Conservation (phyloP, 1,140 invertebrate species). For the Calliopsis andreniformis region DNA sequence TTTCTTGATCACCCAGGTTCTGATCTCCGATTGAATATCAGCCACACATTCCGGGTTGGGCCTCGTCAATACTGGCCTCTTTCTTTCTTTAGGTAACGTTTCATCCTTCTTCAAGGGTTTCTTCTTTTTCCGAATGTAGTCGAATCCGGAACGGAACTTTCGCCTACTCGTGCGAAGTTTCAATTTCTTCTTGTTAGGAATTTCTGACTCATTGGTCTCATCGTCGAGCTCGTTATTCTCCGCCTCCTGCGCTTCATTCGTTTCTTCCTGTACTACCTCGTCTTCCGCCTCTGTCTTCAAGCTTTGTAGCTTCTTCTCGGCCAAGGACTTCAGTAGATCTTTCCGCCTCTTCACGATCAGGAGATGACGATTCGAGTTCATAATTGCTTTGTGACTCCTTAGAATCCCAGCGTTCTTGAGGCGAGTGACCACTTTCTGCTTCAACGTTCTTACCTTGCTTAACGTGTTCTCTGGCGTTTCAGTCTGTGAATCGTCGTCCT, state of each 20-base stretch:
- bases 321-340: conserved; percentile 82
- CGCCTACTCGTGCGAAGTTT: conserved; percentile 83
- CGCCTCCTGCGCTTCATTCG: conserved; percentile 72
- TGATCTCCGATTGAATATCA: conserved; percentile 92
- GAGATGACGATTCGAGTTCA: conserved; percentile 81
- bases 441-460: conserved; percentile 68
- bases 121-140: conserved; percentile 94
- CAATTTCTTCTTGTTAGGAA: conserved; percentile 79
- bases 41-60: conserved; percentile 86
- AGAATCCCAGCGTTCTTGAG: conserved; percentile 83
- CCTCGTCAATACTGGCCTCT: conserved; percentile 79
- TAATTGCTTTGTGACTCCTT: conserved; percentile 83
- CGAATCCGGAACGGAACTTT: conserved; percentile 89
- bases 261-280: conserved; percentile 69
- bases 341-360: conserved; percentile 82
- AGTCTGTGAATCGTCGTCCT: conserved; percentile 78
- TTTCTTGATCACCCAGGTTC: conserved; percentile 95
- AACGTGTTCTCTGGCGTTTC: conserved; percentile 67
- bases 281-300: conserved; percentile 75
- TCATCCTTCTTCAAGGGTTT: conserved; percentile 82
- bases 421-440: conserved; percentile 82
- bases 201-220: conserved; percentile 73
- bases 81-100: conserved; percentile 75
- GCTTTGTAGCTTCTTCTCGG: conserved; percentile 76
- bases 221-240: conserved; percentile 70